These are phyloP conservation scores for Herpailurus yagouaroundi DNA, from an alignment of 2,113 vertebrate species.

Conservation along the genomic window DNA sequence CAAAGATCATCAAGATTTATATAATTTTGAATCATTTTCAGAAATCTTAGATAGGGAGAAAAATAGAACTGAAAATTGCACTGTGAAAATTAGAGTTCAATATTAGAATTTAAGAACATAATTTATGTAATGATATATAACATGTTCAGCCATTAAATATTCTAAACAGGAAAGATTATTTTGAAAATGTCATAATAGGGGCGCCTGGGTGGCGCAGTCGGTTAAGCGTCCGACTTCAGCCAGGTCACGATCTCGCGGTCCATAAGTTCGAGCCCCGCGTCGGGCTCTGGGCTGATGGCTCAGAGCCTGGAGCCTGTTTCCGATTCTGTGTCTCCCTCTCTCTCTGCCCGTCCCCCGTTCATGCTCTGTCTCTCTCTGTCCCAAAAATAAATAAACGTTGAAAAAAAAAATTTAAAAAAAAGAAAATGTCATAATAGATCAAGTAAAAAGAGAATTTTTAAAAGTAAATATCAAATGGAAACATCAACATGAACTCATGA, in stretches of 20 bases:
- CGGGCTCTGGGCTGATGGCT: too few relatives aligned
- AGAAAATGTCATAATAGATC: background rate
- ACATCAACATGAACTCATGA: background rate
- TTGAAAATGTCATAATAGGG: background rate
- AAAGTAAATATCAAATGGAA: background rate
- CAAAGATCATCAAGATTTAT: background rate
- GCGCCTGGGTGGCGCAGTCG: too few relatives aligned
- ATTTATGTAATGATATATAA: background rate
- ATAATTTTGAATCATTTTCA: background rate
- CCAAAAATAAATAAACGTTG: too few relatives aligned
- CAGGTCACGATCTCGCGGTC: too few relatives aligned
- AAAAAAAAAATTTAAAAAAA: too few relatives aligned
- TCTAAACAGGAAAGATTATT: background rate
- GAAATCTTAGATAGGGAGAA: background rate
- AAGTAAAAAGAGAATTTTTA: slow-evolving; percentile 10
- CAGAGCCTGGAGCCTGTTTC: too few relatives aligned
- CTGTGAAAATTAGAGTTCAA: background rate
- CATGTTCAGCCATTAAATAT: background rate
- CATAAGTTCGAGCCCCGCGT: too few relatives aligned
- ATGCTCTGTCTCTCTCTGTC: too few relatives aligned
- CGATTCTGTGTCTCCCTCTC: too few relatives aligned
- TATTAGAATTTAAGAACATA: background rate
- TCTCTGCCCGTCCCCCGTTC: too few relatives aligned
- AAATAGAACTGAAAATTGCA: background rate
- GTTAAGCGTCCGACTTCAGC: too few relatives aligned